Conservation (phyloP, 2,888 invertebrate genomes). For the Scaptomyza parva region DNA sequence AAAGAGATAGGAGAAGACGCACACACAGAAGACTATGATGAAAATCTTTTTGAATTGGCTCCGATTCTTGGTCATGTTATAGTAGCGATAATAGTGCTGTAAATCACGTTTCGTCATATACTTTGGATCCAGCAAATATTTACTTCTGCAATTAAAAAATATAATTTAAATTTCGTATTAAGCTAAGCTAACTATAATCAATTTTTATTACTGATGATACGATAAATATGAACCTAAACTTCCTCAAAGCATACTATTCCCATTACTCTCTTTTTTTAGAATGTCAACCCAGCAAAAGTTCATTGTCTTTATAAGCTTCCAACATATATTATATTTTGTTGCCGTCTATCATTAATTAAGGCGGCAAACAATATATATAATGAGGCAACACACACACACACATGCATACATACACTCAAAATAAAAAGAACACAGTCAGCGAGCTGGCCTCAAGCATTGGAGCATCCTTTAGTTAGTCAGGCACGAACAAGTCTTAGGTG, state of each 20-base stretch:
- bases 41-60: slow-evolving; percentile 82
- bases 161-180: not conserved
- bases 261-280: not conserved
- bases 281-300: slow-evolving; percentile 36
- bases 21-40: slow-evolving; percentile 79
- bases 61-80: slow-evolving; percentile 79
- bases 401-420: not conserved
- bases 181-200: not conserved
- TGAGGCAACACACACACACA: slow-evolving; percentile 29
- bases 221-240: not conserved
- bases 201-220: not conserved
- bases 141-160: slow-evolving; percentile 69
- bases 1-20: slow-evolving; percentile 83
- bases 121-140: slow-evolving; percentile 82
- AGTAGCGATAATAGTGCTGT: slow-evolving; percentile 82
- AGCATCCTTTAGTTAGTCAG: slow-evolving; percentile 19
- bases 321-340: slow-evolving; percentile 30
- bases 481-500: slow-evolving; percentile 21
- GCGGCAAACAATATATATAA: slow-evolving; percentile 55
- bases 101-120: slow-evolving; percentile 83
- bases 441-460: slow-evolving; percentile 21
- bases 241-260: too few relatives aligned
- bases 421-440: not conserved
- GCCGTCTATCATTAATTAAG: slow-evolving; percentile 68
- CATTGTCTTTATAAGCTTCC: slow-evolving; percentile 46